Base-by-base conservation (phyloP, 2,888 invertebrate genomes). In the Rutpela maculata region DNA sequence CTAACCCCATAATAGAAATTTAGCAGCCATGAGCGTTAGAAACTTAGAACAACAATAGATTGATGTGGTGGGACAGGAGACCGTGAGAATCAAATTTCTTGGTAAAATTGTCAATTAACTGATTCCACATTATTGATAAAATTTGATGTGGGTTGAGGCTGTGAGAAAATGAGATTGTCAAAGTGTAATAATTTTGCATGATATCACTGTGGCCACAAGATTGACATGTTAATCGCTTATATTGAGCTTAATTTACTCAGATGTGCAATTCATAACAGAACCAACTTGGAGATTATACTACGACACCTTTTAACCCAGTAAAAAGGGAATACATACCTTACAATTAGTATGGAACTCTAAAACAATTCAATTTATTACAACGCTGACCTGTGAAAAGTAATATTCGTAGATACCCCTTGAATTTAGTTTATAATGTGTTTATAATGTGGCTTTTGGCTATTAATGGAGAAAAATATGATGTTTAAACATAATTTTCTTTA, bases 81-180 rank as follows among this genome's bases (percentile, higher is more conserved):
- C 31, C 72, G 72, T 72, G 72, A 35, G 63, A 72, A 63, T 63
- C 62, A 18, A 72, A 72, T 62, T 63, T 72, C 55, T 62, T 31
- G 26, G 72, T 55, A n/a, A 72, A 62, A 62, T 72, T 72, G 72
- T 50, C 62, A 72, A 72, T 72, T 72, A 72, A 50, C 50, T 38
- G 59, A 31, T 50, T 70, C 18, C 38, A 22, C 22, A 55, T 72
- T 55, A 62, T 63, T 50, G 62, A 50, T 55, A 17, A 31, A 31
- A 55, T 56, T 63, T 17, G 31, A 70, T 70, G 59, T 62, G 72
- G 63, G 72, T 50, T 72, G 43, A 17, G 11, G n/a, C 55, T 72
- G 55, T 56, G 72, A 12, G 72, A 63, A 72, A 60, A 59, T 55
- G 55, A 26, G 22, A 56, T 22, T 70, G 38, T 43, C 59, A 60